Conservation (phyloP, 2,113 vertebrate genomes). For the Protobothrops flavoviridis region DNA sequence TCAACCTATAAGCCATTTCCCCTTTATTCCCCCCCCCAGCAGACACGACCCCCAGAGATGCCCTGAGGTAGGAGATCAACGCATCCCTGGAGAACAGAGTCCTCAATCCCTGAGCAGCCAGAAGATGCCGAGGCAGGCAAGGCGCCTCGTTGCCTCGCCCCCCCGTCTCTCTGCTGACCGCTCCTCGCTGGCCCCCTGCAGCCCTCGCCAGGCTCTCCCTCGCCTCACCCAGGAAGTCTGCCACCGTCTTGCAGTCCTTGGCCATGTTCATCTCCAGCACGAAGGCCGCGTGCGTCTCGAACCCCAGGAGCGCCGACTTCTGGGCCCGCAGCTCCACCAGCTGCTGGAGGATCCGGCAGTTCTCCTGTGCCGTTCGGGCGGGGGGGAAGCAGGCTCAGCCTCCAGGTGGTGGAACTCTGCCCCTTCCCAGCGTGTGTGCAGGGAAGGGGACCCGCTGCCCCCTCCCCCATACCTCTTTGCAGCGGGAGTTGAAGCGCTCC, state of each 20-base stretch:
- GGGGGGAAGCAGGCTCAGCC: not conserved
- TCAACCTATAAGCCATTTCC: not conserved
- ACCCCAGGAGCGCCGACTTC: slow-evolving; percentile 86
- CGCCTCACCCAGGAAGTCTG: slow-evolving; percentile 83
- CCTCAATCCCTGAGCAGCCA: not conserved
- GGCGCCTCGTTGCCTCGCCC: too few relatives aligned
- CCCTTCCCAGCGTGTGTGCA: not conserved
- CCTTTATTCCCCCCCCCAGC: not conserved
- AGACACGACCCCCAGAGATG: not conserved
- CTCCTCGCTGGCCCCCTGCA: not conserved
- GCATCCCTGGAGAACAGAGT: not conserved
- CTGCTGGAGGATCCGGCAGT: slow-evolving; percentile 88
- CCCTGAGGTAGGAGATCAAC: not conserved
- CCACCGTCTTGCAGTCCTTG: slow-evolving; percentile 81
- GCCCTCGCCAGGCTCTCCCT: too few relatives aligned
- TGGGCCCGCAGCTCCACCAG: slow-evolving; percentile 85
- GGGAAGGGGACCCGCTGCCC: not conserved
- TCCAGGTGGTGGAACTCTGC: fast-evolving
- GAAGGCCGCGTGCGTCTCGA: slow-evolving; percentile 88
- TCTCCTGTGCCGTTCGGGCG: slow-evolving; percentile 74
- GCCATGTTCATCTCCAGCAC: slow-evolving; percentile 99
- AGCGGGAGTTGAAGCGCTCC: slow-evolving; percentile 93
- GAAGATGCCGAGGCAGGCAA: not conserved
- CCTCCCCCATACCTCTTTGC: slow-evolving; percentile 79
- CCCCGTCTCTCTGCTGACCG: not conserved